A percentile compares a stretch with the other conserved stretches of the same genome.
These are phyloP conservation scores for Deilephila porcellus DNA, from an alignment of 2,888 invertebrate genomes.

Conservation along the genomic window DNA sequence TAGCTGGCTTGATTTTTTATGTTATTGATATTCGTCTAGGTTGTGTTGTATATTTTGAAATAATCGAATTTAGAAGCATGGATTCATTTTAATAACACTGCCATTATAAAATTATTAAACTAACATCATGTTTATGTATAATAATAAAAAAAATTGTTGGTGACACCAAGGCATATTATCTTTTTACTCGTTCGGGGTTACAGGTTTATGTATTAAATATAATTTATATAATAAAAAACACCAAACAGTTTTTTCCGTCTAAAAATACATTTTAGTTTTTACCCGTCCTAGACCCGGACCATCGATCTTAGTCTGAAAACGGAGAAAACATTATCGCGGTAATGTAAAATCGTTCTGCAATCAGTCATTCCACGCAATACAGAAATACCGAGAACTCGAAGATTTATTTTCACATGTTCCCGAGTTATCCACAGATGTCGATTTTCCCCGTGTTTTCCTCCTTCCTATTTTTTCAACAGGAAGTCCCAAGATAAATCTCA, in stretches of 20 bases:
- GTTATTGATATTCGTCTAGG: not conserved
- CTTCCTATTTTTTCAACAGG: constrained; percentile 6
- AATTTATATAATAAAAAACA: too few relatives aligned
- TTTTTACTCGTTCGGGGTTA: too few relatives aligned
- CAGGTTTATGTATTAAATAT: too few relatives aligned
- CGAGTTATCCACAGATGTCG: constrained; percentile 9
- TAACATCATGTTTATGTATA: too few relatives aligned
- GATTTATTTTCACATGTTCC: constrained; percentile 22
- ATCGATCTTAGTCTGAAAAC: not conserved
- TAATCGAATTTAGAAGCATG: too few relatives aligned
- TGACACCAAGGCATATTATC: too few relatives aligned
- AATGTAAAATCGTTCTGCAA: not conserved
- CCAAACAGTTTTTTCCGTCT: too few relatives aligned
- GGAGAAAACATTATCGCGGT: not conserved
- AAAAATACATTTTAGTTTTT: not conserved
- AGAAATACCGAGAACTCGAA: not conserved
- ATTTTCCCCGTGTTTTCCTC: constrained; percentile 5
- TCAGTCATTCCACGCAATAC: constrained; percentile 9
- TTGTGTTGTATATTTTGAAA: too few relatives aligned
- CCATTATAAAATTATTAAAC: too few relatives aligned
- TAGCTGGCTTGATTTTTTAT: not conserved
- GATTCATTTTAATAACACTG: too few relatives aligned
- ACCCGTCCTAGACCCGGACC: not conserved
- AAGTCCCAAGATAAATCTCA: constrained; percentile 29
- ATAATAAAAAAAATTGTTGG: too few relatives aligned